Evolutionary conservation across 2,888 invertebrate species (phyloP).

Genomic region (Pseudanteris insignis): DNA sequence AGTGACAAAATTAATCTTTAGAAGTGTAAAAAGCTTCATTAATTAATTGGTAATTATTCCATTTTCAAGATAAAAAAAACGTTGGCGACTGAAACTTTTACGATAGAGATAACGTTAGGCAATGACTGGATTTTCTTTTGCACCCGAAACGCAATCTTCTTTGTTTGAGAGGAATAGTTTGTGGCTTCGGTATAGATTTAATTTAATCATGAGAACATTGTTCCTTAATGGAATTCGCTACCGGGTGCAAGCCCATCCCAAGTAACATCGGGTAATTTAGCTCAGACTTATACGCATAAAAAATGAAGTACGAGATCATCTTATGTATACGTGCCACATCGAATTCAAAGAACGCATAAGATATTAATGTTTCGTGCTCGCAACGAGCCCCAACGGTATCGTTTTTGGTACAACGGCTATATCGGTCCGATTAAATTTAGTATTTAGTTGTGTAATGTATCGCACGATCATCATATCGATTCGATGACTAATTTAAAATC

Average conservation of each 20-base stretch:
- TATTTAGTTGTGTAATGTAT: too few species aligned
- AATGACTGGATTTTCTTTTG: constrained; percentile 16
- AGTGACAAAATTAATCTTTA: too few species aligned
- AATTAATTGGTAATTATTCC: too few species aligned
- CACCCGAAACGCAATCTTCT: constrained; percentile 25
- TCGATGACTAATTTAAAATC: too few species aligned
- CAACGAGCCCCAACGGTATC: constrained; percentile 7
- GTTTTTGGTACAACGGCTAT: constrained; percentile 2
- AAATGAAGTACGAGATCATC: constrained; percentile 38
- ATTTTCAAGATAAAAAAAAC: not conserved
- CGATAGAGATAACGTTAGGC: constrained; percentile 21
- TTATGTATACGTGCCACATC: constrained; percentile 20
- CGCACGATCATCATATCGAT: too few species aligned
- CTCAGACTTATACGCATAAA: constrained; percentile 32
- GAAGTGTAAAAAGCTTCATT: too few species aligned
- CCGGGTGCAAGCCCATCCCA: constrained; percentile 35
- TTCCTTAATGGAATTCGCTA: constrained; percentile 43
- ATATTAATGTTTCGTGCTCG: constrained; percentile 27
- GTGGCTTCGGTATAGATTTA: constrained; percentile 35
- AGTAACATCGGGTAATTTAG: constrained; percentile 44
- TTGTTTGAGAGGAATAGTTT: constrained; percentile 20
- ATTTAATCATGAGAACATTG: constrained; percentile 46
- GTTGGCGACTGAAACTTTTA: constrained; percentile 13
- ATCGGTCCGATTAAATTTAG: constrained; percentile 21
- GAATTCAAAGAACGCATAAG: constrained; percentile 27